phyloP scores from a whole-genome alignment of 2,888 invertebrate species.

The Thyatira batis region DNA sequence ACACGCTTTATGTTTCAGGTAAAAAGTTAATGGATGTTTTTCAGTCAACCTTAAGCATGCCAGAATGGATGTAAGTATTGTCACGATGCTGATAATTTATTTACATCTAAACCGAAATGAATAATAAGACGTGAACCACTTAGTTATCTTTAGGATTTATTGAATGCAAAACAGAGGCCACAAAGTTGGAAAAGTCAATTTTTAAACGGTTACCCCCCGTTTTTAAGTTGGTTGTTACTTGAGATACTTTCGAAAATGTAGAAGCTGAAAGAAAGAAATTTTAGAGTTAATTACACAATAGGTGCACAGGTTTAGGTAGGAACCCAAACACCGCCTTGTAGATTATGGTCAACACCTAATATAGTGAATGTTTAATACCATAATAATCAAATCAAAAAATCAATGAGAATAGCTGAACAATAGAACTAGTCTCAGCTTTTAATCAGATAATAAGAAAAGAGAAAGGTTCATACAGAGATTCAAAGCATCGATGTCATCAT shows the following conservation, averaged over 20 bases:
- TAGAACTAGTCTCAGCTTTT: too few relatives aligned
- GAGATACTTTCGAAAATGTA: slow-evolving; percentile 83
- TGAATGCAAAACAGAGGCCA: slow-evolving; percentile 67
- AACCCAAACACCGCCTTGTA: not conserved
- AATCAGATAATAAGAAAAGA: too few relatives aligned
- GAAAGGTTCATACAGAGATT: slow-evolving; percentile 66
- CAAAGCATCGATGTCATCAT: slow-evolving; percentile 67
- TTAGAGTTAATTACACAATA: not conserved
- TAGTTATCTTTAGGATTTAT: slow-evolving; percentile 55
- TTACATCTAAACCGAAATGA: slow-evolving; percentile 3
- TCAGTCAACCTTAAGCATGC: slow-evolving; percentile 26
- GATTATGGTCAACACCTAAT: too few relatives aligned
- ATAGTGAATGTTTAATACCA: too few relatives aligned
- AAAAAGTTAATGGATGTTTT: slow-evolving; percentile 40
- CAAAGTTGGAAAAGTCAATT: slow-evolving; percentile 80
- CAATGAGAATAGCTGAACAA: too few relatives aligned
- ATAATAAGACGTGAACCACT: slow-evolving; percentile 16
- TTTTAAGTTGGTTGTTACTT: slow-evolving; percentile 82
- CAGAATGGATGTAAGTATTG: slow-evolving; percentile 24
- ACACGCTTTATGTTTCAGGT: slow-evolving; percentile 4
- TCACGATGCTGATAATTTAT: slow-evolving; percentile 8
- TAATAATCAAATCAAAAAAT: too few relatives aligned
- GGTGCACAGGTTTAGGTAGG: not conserved
- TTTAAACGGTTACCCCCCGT: slow-evolving; percentile 82
- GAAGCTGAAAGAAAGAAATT: slow-evolving; percentile 72